phyloP scores from a whole-genome alignment of 2,113 vertebrate species.

The Cariama cristata region DNA sequence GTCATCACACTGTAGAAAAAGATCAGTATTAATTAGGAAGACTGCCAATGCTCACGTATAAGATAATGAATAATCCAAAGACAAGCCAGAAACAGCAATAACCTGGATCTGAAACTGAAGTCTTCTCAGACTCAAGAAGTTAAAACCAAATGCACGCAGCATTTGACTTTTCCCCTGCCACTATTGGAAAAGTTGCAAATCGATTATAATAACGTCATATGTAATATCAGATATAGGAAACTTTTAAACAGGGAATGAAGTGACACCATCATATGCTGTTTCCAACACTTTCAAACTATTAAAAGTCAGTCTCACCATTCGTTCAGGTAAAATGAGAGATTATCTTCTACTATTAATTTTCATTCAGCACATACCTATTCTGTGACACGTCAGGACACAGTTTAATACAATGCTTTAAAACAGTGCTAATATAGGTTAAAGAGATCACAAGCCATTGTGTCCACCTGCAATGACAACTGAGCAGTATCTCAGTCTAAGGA shows the following conservation, averaged over 20 bases:
- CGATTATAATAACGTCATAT: not conserved
- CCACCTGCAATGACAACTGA: not conserved
- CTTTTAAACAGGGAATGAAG: not conserved
- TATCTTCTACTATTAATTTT: not conserved
- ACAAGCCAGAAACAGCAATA: not conserved
- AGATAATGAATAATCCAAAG: not conserved
- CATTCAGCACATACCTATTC: not conserved
- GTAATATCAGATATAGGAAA: not conserved
- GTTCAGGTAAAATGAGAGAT: not conserved
- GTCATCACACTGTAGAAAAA: not conserved
- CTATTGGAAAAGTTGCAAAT: not conserved
- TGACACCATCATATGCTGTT: not conserved
- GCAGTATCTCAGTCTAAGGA: not conserved
- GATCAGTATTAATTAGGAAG: not conserved
- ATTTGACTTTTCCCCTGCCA: not conserved
- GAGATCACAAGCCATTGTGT: not conserved
- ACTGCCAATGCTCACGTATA: not conserved
- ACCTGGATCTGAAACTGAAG: not conserved
- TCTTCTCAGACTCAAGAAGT: not conserved
- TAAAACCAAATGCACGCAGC: not conserved
- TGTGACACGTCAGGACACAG: not conserved
- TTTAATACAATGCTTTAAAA: not conserved
- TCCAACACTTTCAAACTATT: not conserved
- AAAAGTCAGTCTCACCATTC: not conserved
- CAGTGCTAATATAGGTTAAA: not conserved